Evolutionary conservation across 1,140 invertebrate genomes (phyloP).

Genomic region (Conopomorpha cramerella): DNA sequence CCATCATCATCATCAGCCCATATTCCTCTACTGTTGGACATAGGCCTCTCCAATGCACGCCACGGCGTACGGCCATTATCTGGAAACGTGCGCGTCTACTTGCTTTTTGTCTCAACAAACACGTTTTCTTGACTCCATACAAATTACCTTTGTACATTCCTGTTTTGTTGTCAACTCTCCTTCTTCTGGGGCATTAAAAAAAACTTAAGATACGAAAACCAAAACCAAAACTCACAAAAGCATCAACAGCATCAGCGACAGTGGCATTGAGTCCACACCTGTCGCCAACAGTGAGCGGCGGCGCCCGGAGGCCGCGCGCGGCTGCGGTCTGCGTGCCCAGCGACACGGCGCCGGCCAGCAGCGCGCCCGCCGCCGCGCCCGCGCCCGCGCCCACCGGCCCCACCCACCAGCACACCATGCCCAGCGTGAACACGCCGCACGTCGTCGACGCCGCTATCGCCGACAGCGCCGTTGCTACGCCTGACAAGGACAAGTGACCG

Average conservation of each 20-base stretch:
- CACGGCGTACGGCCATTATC: no score
- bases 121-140: no score
- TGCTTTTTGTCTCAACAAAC: no score
- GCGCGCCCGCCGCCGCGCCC: constrained; percentile 62
- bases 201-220: not conserved
- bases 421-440: constrained; percentile 83
- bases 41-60: no score
- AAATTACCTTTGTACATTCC: no score
- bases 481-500: constrained; percentile 58
- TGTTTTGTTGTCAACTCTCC: no score
- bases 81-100: no score
- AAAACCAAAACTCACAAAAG: not conserved
- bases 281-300: constrained; percentile 11
- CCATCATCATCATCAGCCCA: no score
- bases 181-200: not conserved
- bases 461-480: constrained; percentile 75
- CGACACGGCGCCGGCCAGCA: constrained; percentile 62
- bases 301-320: constrained; percentile 22
- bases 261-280: no score
- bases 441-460: constrained; percentile 84
- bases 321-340: constrained; percentile 54
- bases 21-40: no score
- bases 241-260: no score
- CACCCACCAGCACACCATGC: constrained; percentile 83
- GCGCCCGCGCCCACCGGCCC: constrained; percentile 69